These are phyloP conservation scores for Peromyscus leucopus DNA, from an alignment of 2,113 vertebrate species.

Conservation along the genomic window DNA sequence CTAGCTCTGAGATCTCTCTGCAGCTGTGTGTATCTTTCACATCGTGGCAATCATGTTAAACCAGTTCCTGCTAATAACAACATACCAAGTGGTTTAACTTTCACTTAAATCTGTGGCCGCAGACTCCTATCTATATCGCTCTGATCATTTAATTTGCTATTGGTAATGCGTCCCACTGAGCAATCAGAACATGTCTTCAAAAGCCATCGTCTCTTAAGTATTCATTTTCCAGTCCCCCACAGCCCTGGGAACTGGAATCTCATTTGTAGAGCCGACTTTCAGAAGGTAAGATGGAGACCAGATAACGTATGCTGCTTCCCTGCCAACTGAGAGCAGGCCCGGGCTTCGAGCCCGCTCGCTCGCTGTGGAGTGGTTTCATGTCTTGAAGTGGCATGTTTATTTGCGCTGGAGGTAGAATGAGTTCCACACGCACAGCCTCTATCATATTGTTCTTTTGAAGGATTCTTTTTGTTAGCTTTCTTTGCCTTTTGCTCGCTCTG, in stretches of 20 bases:
- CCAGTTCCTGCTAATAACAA: conserved; percentile 53
- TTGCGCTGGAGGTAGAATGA: background rate
- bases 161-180: background rate
- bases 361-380: background rate
- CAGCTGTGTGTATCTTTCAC: background rate
- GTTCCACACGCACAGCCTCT: background rate
- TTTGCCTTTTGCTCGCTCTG: conserved; percentile 37
- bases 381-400: background rate
- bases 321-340: conserved; percentile 20
- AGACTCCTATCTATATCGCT: background rate
- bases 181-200: conserved; percentile 42
- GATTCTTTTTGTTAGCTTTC: background rate
- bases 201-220: background rate
- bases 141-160: conserved; percentile 56
- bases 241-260: conserved; percentile 39
- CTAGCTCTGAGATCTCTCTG: conserved; percentile 16
- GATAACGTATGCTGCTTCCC: background rate
- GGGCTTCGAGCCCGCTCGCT: background rate
- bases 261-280: background rate
- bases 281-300: conserved; percentile 37
- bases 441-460: conserved; percentile 42
- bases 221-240: conserved; percentile 32
- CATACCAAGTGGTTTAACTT: background rate
- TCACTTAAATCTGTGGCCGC: background rate
- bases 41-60: conserved; percentile 53